Conservation (phyloP, 2,113 vertebrate genomes). For the Paracanthobrama guichenoti region DNA sequence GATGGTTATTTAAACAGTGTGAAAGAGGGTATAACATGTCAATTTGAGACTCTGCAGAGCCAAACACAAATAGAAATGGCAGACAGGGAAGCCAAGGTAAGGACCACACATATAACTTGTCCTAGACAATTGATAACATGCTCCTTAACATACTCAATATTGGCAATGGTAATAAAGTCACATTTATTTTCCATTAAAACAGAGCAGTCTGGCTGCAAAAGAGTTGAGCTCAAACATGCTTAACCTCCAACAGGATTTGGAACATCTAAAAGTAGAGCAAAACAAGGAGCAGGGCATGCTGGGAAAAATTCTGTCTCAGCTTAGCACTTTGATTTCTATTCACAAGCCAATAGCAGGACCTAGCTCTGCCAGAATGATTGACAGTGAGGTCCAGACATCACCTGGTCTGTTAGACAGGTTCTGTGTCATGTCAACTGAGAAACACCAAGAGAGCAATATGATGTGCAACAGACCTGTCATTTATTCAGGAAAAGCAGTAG, state of each 20-base stretch:
- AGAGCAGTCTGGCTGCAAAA: constrained; percentile 61
- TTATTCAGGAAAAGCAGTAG: constrained; percentile 11
- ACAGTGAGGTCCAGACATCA: constrained; percentile 71
- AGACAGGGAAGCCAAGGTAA: constrained; percentile 69
- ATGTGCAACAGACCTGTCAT: constrained; percentile 20
- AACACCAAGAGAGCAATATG: constrained; percentile 26
- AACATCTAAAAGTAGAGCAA: constrained; percentile 66
- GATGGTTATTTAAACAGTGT: constrained; percentile 63
- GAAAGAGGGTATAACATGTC: constrained; percentile 62
- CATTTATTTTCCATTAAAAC: constrained; percentile 30
- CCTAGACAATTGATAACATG: neutral
- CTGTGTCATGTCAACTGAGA: constrained; percentile 43
- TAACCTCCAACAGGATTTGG: constrained; percentile 63
- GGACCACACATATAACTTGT: neutral
- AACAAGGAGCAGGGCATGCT: constrained; percentile 63
- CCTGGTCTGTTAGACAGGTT: constrained; percentile 50
- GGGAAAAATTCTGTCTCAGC: constrained; percentile 67
- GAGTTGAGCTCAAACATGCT: constrained; percentile 64
- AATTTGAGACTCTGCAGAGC: constrained; percentile 67
- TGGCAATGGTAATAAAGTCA: neutral
- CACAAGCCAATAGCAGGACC: constrained; percentile 52
- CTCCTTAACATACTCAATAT: neutral
- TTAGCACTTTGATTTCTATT: constrained; percentile 61
- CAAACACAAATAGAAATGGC: constrained; percentile 63
- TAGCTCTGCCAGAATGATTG: constrained; percentile 46